These are phyloP conservation scores for Latrodectus geometricus DNA, from an alignment of 1,140 invertebrate genomes.

Conservation along the genomic window DNA sequence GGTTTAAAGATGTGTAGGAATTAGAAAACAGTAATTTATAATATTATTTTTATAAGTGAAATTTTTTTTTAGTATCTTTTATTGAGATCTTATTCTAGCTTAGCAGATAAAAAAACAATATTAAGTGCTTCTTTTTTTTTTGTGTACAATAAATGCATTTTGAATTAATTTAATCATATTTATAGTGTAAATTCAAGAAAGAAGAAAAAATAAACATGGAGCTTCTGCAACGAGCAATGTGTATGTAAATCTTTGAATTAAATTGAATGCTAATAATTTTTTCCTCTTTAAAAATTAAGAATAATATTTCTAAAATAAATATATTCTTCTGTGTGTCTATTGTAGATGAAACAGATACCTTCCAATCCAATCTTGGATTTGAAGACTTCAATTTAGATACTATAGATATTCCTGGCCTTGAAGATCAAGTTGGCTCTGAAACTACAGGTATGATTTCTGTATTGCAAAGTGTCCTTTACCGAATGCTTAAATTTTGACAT, in stretches of 20 bases:
- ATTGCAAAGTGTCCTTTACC: too few relatives aligned
- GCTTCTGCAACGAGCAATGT: conserved; percentile 20
- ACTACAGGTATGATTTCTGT: too few relatives aligned
- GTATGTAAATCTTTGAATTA: conserved; percentile 11
- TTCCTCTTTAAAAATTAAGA: background rate
- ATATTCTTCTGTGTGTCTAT: background rate
- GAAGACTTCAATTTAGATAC: background rate
- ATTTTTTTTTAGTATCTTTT: too few relatives aligned
- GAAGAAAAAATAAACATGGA: conserved; percentile 22
- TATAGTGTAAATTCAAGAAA: conserved; percentile 37
- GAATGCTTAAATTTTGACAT: too few relatives aligned
- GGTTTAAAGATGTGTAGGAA: too few relatives aligned
- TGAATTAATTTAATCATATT: background rate
- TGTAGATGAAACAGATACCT: conserved; percentile 12
- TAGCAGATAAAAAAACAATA: too few relatives aligned
- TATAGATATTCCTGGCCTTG: background rate
- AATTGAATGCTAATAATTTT: background rate
- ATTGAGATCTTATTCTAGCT: too few relatives aligned
- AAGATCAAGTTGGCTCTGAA: background rate
- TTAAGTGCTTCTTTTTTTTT: background rate
- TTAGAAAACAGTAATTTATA: too few relatives aligned
- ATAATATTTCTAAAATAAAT: background rate
- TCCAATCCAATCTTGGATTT: background rate
- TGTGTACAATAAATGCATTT: background rate
- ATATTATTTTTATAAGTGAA: too few relatives aligned